phyloP scores from a whole-genome alignment of 2,113 vertebrate genomes.

The Astur gentilis region DNA sequence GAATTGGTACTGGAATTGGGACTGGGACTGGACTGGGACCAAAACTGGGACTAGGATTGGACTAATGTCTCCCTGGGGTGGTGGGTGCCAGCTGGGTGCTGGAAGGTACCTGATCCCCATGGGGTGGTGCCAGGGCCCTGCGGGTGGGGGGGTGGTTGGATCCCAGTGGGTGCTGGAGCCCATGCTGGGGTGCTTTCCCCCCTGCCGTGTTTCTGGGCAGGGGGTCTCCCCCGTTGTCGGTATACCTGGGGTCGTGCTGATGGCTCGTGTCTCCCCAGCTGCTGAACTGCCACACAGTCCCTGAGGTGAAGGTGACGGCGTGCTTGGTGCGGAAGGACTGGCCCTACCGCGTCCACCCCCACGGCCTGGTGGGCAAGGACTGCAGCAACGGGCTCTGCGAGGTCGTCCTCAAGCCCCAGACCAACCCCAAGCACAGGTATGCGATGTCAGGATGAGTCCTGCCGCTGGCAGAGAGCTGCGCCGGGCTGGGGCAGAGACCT shows the following conservation, averaged over 20 bases:
- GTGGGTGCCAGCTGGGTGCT: no score
- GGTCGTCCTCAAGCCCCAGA: conserved; percentile 79
- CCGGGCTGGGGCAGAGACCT: no score
- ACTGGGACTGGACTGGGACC: no score
- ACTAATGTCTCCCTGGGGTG: no score
- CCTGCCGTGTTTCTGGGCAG: not conserved
- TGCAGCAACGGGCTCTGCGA: conserved; percentile 79
- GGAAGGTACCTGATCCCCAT: no score
- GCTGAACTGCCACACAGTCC: conserved; percentile 68
- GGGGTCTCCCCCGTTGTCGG: no score
- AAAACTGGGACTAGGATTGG: no score
- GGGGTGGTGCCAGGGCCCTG: no score
- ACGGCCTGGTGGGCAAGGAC: conserved; percentile 93
- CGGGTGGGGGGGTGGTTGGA: not conserved
- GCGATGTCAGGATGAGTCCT: accelerated
- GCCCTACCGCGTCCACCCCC: conserved; percentile 89
- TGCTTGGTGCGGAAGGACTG: conserved; percentile 91
- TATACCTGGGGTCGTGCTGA: not conserved
- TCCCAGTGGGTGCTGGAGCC: not conserved
- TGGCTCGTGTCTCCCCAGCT: conserved; percentile 16
- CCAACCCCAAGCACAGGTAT: conserved; percentile 82
- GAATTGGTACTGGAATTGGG: no score
- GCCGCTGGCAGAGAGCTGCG: accelerated
- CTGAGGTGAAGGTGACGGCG: conserved; percentile 80
- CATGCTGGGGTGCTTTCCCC: not conserved